These are phyloP conservation scores for Hirundo rustica DNA, from an alignment of 2,797 vertebrate genomes.

Conservation along the genomic window DNA sequence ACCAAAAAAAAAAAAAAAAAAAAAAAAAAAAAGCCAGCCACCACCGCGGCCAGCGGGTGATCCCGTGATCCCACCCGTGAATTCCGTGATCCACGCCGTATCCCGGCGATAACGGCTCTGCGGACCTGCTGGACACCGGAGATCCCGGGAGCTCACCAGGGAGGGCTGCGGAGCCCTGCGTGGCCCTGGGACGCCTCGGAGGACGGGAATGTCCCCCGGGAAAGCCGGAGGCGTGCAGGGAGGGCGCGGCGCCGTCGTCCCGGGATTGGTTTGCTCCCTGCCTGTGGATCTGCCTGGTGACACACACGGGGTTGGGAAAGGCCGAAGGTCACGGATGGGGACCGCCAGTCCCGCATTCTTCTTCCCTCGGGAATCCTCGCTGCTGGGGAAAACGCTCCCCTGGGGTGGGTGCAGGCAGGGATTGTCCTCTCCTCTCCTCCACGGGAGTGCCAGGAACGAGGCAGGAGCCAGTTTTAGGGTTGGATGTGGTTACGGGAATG, in stretches of 20 bases:
- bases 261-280: not conserved
- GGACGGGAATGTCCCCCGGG: not conserved
- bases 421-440: not conserved
- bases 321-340: too few species aligned
- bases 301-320: not conserved
- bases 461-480: not conserved
- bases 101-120: not conserved
- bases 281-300: not conserved
- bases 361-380: not conserved
- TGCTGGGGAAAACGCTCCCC: not conserved
- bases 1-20: not conserved
- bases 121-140: constrained; percentile 1
- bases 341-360: not conserved
- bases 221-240: not conserved
- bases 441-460: not conserved
- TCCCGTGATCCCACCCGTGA: not conserved
- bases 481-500: not conserved
- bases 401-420: not conserved
- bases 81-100: not conserved
- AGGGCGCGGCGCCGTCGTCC: not conserved
- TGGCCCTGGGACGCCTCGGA: not conserved
- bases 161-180: not conserved
- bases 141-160: not conserved
- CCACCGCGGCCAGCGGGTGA: not conserved
- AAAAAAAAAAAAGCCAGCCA: not conserved